Base-by-base conservation (phyloP, 2,888 invertebrate species). In the Tuta absoluta region DNA sequence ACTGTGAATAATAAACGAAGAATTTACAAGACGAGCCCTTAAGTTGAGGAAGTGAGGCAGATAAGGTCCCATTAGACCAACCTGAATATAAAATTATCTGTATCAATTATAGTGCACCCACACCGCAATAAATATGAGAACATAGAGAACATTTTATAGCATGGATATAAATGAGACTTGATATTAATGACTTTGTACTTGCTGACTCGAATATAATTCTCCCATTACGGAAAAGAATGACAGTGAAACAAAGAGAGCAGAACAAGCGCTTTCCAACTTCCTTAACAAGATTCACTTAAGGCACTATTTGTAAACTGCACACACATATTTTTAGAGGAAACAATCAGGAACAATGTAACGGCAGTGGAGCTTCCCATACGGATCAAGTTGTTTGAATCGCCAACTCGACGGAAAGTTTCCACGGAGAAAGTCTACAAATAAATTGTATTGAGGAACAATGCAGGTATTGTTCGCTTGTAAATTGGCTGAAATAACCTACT, bases 1-100 rank as follows among this genome's bases (percentile, higher is more conserved):
- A 78, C 78, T 77, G 82, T 88, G 84, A 89, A 89, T 89, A 87
- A 89, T 87, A 84, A 88, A 89, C 81, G 82, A 82, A 80, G 78
- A 84, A 81, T 81, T 82, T 84, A 71, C 74, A 72, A 73, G 75
- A 77, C 68, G 72, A 70, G 67, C 70, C 76, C 76, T 69, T 74
- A 76, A 79, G 73, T 81, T 76, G 71, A 70, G 75, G 76, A 78
- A 78, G 71, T 70, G 69, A 71, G 72, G 71, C 71, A 71, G 74
- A 76, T 71, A 74, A 75, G 74, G 66, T 64, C 71, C 75, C 76
- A 76, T 80, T 79, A 78, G 75, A 78, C 74, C 71, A 73, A 77
- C 73, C 73, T 72, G 71, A 75, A 79, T 75, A 78, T 75, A 73
- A 77, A 79, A 80, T 75, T 61, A 61, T 62, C 23, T 62, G 74